These are phyloP conservation scores for Fundulus diaphanus DNA, from an alignment of 2,797 vertebrate species.

Conservation along the genomic window DNA sequence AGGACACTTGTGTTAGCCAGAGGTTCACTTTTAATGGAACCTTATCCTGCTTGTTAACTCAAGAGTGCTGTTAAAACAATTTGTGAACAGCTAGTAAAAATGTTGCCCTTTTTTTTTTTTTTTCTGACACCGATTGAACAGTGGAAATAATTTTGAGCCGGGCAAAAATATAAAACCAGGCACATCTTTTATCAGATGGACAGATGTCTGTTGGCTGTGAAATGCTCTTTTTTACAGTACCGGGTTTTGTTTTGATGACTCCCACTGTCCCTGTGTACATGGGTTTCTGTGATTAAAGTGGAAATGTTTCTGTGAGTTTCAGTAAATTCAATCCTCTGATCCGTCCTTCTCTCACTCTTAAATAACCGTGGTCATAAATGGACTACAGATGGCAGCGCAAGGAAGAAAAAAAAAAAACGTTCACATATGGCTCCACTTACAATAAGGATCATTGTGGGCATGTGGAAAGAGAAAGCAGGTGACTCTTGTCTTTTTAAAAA, in stretches of 20 bases:
- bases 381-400: slow-evolving; percentile 52
- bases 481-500: slow-evolving; percentile 6
- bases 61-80: slow-evolving; percentile 60
- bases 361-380: slow-evolving; percentile 54
- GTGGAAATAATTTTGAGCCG: slow-evolving; percentile 35
- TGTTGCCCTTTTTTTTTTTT: slow-evolving; percentile 30
- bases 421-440: slow-evolving; percentile 46
- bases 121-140: slow-evolving; percentile 27
- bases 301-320: slow-evolving; percentile 24
- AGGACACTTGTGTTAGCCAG: slow-evolving; percentile 38
- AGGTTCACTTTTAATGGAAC: slow-evolving; percentile 34
- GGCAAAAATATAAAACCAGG: slow-evolving; percentile 14
- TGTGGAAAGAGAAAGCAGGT: slow-evolving; percentile 55
- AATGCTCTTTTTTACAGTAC: slow-evolving; percentile 49
- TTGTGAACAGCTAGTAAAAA: slow-evolving; percentile 52
- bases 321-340: slow-evolving; percentile 2
- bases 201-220: slow-evolving; percentile 44
- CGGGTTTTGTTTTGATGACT: slow-evolving; percentile 41
- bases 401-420: slow-evolving; percentile 29
- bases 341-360: slow-evolving; percentile 34
- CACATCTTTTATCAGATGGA: slow-evolving; percentile 49
- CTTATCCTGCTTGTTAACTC: slow-evolving; percentile 38
- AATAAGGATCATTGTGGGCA: slow-evolving; percentile 32
- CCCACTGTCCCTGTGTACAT: slow-evolving; percentile 22
- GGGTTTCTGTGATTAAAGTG: slow-evolving; percentile 6